These are phyloP conservation scores for Halcyon senegalensis DNA, from an alignment of 2,113 vertebrate species.

Conservation along the genomic window DNA sequence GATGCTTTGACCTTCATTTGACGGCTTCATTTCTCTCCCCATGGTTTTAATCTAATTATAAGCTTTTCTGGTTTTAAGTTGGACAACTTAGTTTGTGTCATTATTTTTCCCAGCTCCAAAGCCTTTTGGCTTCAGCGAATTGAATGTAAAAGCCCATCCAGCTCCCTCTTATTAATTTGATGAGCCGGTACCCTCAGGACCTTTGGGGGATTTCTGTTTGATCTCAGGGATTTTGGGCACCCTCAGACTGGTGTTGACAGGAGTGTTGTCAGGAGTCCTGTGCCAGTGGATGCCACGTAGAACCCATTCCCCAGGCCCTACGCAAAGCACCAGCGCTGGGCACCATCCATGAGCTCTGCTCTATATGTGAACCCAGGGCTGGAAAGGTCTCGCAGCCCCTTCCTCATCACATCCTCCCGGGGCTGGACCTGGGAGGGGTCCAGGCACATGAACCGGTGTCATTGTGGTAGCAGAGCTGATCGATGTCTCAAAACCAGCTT, in stretches of 20 bases:
- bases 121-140: not conserved
- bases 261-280: accelerated
- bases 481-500: not conserved
- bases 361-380: accelerated
- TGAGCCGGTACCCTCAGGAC: not conserved
- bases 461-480: not conserved
- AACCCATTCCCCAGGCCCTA: not conserved
- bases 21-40: not conserved
- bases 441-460: accelerated
- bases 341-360: not conserved
- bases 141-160: not conserved
- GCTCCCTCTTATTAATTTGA: not conserved
- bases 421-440: accelerated
- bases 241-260: not conserved
- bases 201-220: not conserved
- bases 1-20: not conserved
- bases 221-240: accelerated
- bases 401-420: not conserved
- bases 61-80: not conserved
- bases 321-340: accelerated
- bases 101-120: not conserved
- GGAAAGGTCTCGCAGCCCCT: not conserved
- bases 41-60: not conserved
- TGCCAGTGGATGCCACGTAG: not conserved
- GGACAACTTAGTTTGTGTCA: not conserved